phyloP scores from a whole-genome alignment of 2,113 vertebrate species.

The Eidolon helvum region DNA sequence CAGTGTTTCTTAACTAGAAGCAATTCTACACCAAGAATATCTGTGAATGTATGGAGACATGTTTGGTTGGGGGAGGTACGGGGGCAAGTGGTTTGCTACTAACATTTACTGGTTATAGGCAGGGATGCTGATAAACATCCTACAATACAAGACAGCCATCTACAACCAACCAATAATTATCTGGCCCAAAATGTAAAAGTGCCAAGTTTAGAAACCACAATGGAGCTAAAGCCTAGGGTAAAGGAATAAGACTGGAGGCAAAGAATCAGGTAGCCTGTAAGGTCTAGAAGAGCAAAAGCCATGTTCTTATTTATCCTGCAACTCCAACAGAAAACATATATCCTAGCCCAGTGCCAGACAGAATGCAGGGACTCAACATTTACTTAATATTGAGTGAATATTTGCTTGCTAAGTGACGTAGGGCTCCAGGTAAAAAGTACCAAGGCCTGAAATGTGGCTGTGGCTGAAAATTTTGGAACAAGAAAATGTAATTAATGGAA shows the following conservation, averaged over 20 bases:
- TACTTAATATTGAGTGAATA: not conserved
- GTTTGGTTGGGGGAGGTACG: not conserved
- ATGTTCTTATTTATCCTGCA: not conserved
- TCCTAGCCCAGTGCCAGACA: not conserved
- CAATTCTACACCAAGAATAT: not conserved
- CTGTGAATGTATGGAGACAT: not conserved
- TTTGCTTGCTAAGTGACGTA: not conserved
- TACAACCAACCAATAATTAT: not conserved
- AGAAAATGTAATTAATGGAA: not conserved
- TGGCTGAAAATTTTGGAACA: not conserved
- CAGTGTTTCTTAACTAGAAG: not conserved
- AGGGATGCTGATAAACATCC: not conserved
- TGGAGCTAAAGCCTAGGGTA: not conserved
- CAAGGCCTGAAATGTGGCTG: not conserved
- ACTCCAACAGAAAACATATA: not conserved
- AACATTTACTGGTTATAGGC: not conserved
- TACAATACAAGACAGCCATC: not conserved
- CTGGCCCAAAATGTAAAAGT: not conserved
- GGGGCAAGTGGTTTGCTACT: not conserved
- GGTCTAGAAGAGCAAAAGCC: not conserved
- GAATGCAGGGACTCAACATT: not conserved
- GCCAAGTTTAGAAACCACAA: not conserved
- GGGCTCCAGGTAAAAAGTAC: not conserved
- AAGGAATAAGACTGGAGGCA: not conserved
- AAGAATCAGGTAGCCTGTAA: not conserved